Evolutionary conservation across 1,140 invertebrate genomes (phyloP).

Genomic region (Daktulosphaira vitifoliae): DNA sequence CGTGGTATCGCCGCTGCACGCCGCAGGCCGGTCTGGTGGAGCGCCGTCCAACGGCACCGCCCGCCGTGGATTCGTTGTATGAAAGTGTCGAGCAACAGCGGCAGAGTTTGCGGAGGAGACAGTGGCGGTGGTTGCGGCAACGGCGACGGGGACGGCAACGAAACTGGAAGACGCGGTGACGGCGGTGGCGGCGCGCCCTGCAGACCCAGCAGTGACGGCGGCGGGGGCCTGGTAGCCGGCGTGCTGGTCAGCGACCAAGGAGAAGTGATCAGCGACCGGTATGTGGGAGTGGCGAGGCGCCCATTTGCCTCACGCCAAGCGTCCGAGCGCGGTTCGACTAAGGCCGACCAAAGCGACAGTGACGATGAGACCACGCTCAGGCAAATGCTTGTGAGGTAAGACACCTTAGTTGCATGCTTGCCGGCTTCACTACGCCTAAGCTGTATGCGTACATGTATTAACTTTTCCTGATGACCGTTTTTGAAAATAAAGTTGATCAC

Average conservation of each 20-base stretch:
- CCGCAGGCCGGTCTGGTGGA: conserved; percentile 32
- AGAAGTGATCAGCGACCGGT: conserved; percentile 32
- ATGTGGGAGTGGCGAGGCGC: conserved; percentile 25
- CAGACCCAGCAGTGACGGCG: conserved; percentile 55
- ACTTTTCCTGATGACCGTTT: too few species aligned
- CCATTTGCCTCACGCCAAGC: conserved; percentile 26
- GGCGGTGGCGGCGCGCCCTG: conserved; percentile 74
- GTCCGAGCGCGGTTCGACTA: conserved; percentile 34
- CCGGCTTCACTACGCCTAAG: background rate
- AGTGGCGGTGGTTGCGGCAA: conserved; percentile 48
- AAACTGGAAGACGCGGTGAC: conserved; percentile 60
- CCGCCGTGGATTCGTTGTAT: conserved; percentile 34
- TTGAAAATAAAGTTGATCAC: too few species aligned
- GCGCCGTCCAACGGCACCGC: conserved; percentile 32
- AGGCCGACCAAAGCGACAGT: conserved; percentile 37
- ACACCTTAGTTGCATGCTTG: conserved; percentile 17
- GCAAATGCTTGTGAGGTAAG: conserved; percentile 77
- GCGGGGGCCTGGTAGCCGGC: conserved; percentile 38
- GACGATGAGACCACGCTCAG: conserved; percentile 76
- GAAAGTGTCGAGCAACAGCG: conserved; percentile 38
- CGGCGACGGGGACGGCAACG: conserved; percentile 32
- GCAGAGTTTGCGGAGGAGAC: conserved; percentile 39
- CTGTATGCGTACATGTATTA: too few species aligned
- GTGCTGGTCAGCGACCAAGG: conserved; percentile 32
- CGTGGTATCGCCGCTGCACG: conserved; percentile 34